Percentiles rank a stretch among this genome's conserved stretches.
Conservation (phyloP, 2,888 invertebrate species). For the Brachyopa scutellaris region DNA sequence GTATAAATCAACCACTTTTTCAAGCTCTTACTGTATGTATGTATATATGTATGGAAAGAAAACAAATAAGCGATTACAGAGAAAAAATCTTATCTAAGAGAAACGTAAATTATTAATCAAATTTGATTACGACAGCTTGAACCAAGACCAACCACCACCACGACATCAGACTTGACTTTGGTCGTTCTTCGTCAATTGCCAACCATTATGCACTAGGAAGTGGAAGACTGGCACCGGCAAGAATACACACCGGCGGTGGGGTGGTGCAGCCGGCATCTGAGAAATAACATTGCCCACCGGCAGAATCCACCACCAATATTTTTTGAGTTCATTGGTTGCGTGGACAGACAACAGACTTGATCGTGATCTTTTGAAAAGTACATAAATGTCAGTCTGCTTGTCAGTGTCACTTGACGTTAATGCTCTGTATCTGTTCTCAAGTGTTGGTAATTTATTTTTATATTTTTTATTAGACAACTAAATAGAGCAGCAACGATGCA, state of each 20-base stretch:
- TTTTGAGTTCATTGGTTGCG: conserved; percentile 23
- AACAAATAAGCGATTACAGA: neutral
- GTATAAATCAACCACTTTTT: neutral
- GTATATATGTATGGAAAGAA: neutral
- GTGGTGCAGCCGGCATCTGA: conserved; percentile 12
- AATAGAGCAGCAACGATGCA: neutral
- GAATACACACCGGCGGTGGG: no score
- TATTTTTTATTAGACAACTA: neutral
- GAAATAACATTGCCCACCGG: conserved; percentile 16
- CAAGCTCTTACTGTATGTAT: neutral
- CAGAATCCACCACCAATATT: neutral
- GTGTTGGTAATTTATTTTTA: neutral
- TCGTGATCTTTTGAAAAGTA: conserved; percentile 6
- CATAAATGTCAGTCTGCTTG: conserved; percentile 25
- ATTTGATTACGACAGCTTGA: neutral
- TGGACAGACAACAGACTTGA: neutral
- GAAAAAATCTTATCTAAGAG: conserved; percentile 1
- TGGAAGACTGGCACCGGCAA: conserved; percentile 21
- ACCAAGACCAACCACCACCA: neutral
- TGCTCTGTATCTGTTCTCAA: neutral
- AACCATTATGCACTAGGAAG: no score
- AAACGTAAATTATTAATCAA: conserved; percentile 15
- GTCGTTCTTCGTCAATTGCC: neutral
- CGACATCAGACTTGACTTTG: neutral
- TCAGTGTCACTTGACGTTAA: neutral